Evolutionary conservation across 2,797 vertebrate species (phyloP).

Genomic region (Galaxias olidus): DNA sequence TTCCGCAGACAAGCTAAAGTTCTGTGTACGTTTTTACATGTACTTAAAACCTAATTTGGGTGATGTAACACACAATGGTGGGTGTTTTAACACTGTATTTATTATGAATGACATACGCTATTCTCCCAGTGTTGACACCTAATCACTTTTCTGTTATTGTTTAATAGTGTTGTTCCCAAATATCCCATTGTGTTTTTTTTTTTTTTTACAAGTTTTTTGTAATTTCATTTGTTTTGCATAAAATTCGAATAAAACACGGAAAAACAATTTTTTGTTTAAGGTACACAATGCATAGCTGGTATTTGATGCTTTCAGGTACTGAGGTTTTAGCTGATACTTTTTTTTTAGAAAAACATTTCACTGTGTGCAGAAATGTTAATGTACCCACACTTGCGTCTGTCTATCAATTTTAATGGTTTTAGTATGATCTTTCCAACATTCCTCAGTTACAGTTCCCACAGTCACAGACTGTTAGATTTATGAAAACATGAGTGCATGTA

Average conservation of each 20-base stretch:
- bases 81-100: constrained; percentile 68
- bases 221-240: constrained; percentile 65
- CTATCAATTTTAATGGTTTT: too few relatives aligned
- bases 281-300: too few relatives aligned
- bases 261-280: neutral
- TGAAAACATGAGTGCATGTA: constrained; percentile 23
- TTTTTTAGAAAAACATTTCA: too few relatives aligned
- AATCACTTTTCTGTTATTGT: constrained; percentile 38
- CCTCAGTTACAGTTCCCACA: constrained; percentile 24
- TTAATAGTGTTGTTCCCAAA: constrained; percentile 16
- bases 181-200: constrained; percentile 46
- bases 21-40: constrained; percentile 38
- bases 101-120: constrained; percentile 51
- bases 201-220: constrained; percentile 13
- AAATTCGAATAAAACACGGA: constrained; percentile 61
- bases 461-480: constrained; percentile 30
- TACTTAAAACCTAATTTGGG: constrained; percentile 12
- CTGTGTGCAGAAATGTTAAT: too few relatives aligned
- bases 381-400: too few relatives aligned
- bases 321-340: too few relatives aligned
- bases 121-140: constrained; percentile 33
- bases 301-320: too few relatives aligned
- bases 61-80: constrained; percentile 51
- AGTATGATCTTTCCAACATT: constrained; percentile 28
- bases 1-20: constrained; percentile 15